A percentile compares a stretch with the other conserved stretches of the same genome.
Evolutionary conservation across 2,113 vertebrate genomes (phyloP).

Genomic region (Pelusios castaneus): DNA sequence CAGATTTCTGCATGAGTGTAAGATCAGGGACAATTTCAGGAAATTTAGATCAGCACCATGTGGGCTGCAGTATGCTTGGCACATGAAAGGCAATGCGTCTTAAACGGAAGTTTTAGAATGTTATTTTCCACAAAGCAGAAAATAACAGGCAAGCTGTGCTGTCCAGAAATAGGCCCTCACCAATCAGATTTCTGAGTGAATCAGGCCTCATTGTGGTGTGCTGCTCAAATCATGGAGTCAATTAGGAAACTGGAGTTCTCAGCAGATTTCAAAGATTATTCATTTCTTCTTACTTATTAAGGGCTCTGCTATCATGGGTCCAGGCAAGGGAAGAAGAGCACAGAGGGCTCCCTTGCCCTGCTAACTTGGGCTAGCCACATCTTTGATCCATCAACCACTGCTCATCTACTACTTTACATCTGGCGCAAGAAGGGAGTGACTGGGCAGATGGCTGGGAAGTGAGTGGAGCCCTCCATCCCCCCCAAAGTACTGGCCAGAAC

Average conservation of each 20-base stretch:
- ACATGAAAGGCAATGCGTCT: background rate
- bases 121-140: slow-evolving; percentile 25
- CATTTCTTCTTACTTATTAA: slow-evolving; percentile 8
- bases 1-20: background rate
- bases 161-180: slow-evolving; percentile 44
- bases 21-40: background rate
- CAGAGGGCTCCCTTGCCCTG: background rate
- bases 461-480: too few relatives aligned
- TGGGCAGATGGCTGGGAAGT: background rate
- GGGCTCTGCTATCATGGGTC: background rate
- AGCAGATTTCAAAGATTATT: background rate
- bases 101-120: background rate
- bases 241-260: slow-evolving; percentile 60
- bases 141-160: slow-evolving; percentile 50
- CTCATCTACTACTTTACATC: background rate
- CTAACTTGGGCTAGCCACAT: background rate
- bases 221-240: slow-evolving; percentile 51
- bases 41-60: background rate
- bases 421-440: background rate
- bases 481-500: background rate
- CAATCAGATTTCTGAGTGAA: slow-evolving; percentile 47
- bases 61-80: background rate
- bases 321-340: background rate
- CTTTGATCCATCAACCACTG: background rate
- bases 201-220: slow-evolving; percentile 60